Evolutionary conservation across 2,113 vertebrate genomes (phyloP).

Genomic region (Perca flavescens): DNA sequence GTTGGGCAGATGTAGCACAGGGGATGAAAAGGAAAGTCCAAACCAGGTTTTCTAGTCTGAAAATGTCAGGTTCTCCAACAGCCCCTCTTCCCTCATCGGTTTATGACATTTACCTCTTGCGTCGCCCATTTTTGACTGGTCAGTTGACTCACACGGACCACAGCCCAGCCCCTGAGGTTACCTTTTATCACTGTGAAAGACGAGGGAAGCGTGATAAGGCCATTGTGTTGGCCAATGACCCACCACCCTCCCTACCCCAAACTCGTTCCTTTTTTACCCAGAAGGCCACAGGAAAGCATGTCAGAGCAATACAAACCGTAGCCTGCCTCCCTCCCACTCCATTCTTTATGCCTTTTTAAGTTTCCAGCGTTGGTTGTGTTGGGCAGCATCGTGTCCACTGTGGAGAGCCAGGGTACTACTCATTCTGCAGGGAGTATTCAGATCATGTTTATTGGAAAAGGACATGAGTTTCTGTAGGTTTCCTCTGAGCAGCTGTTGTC

Average conservation of each 20-base stretch:
- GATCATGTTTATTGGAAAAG: slow-evolving; percentile 44
- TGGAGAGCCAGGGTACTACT: slow-evolving; percentile 62
- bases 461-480: slow-evolving; percentile 59
- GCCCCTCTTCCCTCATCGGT: neutral
- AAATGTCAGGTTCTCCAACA: neutral
- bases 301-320: slow-evolving; percentile 69
- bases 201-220: slow-evolving; percentile 29
- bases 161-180: slow-evolving; percentile 34
- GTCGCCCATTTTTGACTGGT: neutral
- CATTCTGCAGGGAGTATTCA: slow-evolving; percentile 65
- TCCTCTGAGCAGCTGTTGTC: slow-evolving; percentile 85
- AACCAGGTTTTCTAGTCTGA: slow-evolving; percentile 12
- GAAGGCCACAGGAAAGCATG: slow-evolving; percentile 65
- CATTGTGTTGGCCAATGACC: slow-evolving; percentile 30
- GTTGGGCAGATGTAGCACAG: slow-evolving; percentile 55
- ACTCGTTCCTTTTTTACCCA: slow-evolving; percentile 45
- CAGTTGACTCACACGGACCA: slow-evolving; percentile 22
- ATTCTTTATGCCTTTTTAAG: slow-evolving; percentile 43
- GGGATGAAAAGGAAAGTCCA: neutral
- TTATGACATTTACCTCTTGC: slow-evolving; percentile 20
- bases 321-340: slow-evolving; percentile 32
- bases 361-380: slow-evolving; percentile 17
- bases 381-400: slow-evolving; percentile 32
- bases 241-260: slow-evolving; percentile 17
- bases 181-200: slow-evolving; percentile 81